These are phyloP conservation scores for Podarcis cretensis DNA, from an alignment of 2,113 vertebrate genomes.

Conservation along the genomic window DNA sequence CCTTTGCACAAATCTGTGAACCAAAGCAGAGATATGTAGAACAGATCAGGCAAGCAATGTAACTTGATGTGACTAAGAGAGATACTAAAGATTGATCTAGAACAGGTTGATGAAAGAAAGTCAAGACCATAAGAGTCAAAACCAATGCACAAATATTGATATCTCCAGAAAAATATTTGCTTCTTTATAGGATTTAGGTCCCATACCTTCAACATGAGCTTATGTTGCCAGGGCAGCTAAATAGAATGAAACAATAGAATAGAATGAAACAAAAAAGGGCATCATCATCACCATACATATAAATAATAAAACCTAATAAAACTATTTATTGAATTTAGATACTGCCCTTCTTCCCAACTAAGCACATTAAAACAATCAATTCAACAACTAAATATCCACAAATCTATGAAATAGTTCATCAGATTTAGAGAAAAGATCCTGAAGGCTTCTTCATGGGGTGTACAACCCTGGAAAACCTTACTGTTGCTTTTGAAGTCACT, in stretches of 20 bases:
- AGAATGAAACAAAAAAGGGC: neutral
- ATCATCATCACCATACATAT: neutral
- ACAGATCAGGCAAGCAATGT: neutral
- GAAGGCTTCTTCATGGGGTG: neutral
- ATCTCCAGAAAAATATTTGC: neutral
- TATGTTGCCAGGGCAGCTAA: neutral
- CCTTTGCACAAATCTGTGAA: neutral
- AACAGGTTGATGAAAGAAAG: neutral
- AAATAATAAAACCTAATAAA: neutral
- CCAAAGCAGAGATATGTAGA: neutral
- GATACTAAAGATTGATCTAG: neutral
- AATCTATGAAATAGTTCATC: neutral
- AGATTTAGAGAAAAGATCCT: neutral
- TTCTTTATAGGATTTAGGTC: too few relatives aligned
- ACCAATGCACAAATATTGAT: neutral
- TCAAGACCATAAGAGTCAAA: neutral
- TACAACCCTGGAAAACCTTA: neutral
- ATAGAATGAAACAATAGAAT: neutral
- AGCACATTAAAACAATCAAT: neutral
- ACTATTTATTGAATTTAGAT: too few relatives aligned
- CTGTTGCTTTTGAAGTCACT: neutral
- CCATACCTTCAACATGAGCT: neutral
- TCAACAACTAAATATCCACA: neutral
- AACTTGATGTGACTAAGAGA: neutral
- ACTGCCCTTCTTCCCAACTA: too few relatives aligned